phyloP scores from a whole-genome alignment of 2,113 vertebrate genomes.

The Heloderma charlesbogerti region DNA sequence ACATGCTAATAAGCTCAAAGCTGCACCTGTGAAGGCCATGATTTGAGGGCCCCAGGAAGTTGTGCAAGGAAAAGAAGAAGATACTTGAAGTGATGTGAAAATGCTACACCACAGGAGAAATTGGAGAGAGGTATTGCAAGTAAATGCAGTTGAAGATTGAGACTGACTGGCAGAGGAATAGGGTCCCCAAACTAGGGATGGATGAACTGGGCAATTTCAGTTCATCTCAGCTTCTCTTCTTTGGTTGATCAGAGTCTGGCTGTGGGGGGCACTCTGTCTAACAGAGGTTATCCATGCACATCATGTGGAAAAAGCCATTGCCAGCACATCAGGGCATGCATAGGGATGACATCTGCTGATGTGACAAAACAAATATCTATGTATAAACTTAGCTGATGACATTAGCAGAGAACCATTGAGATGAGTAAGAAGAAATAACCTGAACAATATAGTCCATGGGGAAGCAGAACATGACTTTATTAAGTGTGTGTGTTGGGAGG shows the following conservation, averaged over 20 bases:
- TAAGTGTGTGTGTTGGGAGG: no score
- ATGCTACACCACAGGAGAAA: neutral
- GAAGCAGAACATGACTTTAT: neutral
- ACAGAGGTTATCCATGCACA: no score
- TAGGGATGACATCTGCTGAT: neutral
- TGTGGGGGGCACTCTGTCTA: no score
- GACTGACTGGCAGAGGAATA: neutral
- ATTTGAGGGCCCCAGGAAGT: neutral
- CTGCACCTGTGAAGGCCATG: neutral
- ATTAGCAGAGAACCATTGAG: neutral
- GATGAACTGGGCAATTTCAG: no score
- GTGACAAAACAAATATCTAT: neutral
- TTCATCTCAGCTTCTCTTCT: no score
- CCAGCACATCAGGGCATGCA: neutral
- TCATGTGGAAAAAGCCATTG: neutral
- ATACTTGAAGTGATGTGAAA: slow-evolving; percentile 12
- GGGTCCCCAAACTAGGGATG: neutral
- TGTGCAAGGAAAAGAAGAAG: neutral
- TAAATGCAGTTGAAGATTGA: slow-evolving; percentile 12
- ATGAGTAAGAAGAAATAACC: neutral
- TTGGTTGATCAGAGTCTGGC: no score
- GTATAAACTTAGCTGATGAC: neutral
- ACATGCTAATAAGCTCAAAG: neutral
- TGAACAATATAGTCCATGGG: neutral
- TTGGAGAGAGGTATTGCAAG: neutral